These are phyloP conservation scores for Nothocercus julius DNA, from an alignment of 2,113 vertebrate species.

Conservation along the genomic window DNA sequence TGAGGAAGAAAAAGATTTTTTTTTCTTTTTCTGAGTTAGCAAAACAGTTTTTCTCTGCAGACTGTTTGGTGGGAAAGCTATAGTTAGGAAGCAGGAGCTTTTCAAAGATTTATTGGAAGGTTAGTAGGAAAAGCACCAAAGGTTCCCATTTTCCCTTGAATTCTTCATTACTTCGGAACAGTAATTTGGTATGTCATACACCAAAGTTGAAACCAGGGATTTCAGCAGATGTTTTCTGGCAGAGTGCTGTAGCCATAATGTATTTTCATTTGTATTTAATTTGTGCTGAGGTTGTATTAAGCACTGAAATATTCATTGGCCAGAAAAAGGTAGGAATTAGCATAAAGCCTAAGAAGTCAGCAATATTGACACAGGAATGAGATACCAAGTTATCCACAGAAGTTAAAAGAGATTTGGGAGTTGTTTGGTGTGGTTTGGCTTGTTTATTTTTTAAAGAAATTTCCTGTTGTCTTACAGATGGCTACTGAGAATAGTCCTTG, in stretches of 20 bases:
- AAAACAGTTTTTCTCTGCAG: not conserved
- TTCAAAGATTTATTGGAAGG: not conserved
- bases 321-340: not conserved
- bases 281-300: constrained; percentile 1
- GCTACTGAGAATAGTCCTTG: not conserved
- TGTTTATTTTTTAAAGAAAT: not conserved
- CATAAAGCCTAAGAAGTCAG: not conserved
- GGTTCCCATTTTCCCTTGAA: not conserved
- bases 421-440: not conserved
- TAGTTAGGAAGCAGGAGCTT: not conserved
- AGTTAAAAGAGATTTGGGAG: not conserved
- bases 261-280: constrained; percentile 42
- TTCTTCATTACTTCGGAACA: constrained; percentile 15
- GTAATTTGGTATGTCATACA: constrained; percentile 1
- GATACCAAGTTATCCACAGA: not conserved
- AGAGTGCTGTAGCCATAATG: not conserved
- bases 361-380: not conserved
- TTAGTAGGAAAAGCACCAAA: constrained; percentile 3
- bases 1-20: not conserved
- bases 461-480: not conserved
- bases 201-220: not conserved
- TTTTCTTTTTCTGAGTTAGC: not conserved
- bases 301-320: not conserved
- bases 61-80: not conserved
- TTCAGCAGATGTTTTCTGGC: constrained; percentile 49